phyloP scores from a whole-genome alignment of 2,797 vertebrate species.

The Psittacula echo region DNA sequence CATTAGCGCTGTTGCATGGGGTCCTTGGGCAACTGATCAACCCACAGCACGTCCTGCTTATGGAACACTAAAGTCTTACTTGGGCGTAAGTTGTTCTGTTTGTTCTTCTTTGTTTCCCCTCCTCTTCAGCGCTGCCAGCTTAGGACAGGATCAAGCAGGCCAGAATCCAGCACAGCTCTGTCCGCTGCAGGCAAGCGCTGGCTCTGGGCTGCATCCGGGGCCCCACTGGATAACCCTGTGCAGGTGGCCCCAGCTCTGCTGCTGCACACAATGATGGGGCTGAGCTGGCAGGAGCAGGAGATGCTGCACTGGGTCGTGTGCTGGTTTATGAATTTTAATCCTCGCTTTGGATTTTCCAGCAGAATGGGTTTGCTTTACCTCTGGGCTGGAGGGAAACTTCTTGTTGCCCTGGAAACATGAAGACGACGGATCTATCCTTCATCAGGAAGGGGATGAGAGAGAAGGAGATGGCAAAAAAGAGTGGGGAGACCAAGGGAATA shows the following conservation, averaged over 20 bases:
- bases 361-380: constrained; percentile 50
- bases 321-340: constrained; percentile 58
- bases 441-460: neutral
- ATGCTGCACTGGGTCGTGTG: constrained; percentile 20
- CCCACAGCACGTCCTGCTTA: neutral
- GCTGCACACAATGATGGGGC: rapidly evolving
- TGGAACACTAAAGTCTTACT: neutral
- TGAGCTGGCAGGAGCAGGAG: neutral
- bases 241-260: neutral
- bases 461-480: neutral
- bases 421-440: neutral
- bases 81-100: neutral
- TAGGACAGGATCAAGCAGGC: neutral
- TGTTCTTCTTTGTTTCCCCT: neutral
- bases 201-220: neutral
- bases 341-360: constrained; percentile 56
- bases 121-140: neutral
- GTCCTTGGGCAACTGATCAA: neutral
- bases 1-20: rapidly evolving
- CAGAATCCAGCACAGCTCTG: neutral
- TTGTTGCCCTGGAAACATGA: constrained; percentile 63
- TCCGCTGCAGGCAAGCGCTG: neutral
- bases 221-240: rapidly evolving
- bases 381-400: constrained; percentile 58
- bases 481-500: neutral